Evolutionary conservation across 2,888 invertebrate species (phyloP).

Genomic region (Tanytarsus gracilentus): DNA sequence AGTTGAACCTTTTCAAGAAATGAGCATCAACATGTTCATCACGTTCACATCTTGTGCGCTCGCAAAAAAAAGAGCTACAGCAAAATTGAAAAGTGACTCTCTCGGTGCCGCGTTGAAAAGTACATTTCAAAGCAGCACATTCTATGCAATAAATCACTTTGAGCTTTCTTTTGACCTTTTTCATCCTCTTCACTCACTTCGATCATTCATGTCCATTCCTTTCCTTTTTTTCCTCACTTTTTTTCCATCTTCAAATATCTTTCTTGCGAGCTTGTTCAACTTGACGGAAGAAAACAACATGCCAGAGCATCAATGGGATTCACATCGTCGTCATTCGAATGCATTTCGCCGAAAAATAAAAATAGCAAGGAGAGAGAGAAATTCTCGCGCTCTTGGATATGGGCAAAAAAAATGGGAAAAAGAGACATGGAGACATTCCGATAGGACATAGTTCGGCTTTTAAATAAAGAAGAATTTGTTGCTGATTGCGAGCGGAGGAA

Average conservation of each 20-base stretch:
- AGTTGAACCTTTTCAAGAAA: slow-evolving; percentile 3
- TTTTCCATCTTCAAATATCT: too few species aligned
- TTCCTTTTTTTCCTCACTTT: background rate
- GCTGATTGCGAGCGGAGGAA: background rate
- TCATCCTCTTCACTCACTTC: background rate
- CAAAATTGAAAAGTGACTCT: background rate
- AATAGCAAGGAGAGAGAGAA: slow-evolving; percentile 18
- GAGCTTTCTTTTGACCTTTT: slow-evolving; percentile 10
- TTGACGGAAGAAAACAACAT: too few species aligned
- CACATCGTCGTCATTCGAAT: too few species aligned
- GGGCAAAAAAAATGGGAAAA: slow-evolving; percentile 8
- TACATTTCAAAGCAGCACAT: background rate
- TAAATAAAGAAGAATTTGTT: slow-evolving; percentile 7
- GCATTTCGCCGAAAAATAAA: too few species aligned
- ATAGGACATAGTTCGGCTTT: slow-evolving; percentile 32
- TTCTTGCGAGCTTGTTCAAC: too few species aligned
- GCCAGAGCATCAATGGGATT: too few species aligned
- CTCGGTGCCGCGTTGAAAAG: background rate
- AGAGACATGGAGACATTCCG: slow-evolving; percentile 29
- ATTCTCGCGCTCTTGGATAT: slow-evolving; percentile 21
- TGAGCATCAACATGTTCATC: slow-evolving; percentile 5
- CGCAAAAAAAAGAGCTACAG: background rate
- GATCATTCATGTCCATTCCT: background rate
- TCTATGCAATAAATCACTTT: slow-evolving; percentile 1
- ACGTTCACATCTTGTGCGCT: background rate